phyloP scores from a whole-genome alignment of 2,113 vertebrate genomes.

The Aptenodytes patagonicus region DNA sequence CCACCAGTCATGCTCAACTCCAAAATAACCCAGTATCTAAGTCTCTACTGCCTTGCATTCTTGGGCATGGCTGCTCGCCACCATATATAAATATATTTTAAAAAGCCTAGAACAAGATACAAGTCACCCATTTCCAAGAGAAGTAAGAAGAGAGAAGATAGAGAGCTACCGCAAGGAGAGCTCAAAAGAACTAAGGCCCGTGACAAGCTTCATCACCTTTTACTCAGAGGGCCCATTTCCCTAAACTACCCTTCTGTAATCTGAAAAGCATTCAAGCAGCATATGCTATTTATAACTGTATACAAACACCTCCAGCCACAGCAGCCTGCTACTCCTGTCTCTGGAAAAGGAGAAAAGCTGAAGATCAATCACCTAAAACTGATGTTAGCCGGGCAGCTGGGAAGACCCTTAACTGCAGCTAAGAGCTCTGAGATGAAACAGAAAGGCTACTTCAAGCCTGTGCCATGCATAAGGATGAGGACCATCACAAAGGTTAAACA shows the following conservation, averaged over 20 bases:
- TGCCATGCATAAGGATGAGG: rapidly evolving
- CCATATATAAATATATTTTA: not conserved
- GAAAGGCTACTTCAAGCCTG: not conserved
- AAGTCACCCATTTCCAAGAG: not conserved
- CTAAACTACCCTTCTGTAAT: not conserved
- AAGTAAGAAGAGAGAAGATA: not conserved
- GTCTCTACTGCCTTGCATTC: not conserved
- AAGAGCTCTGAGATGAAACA: not conserved
- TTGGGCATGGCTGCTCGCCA: not conserved
- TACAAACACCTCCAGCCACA: not conserved
- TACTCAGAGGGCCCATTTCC: not conserved
- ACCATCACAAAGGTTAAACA: not conserved
- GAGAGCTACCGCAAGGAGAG: not conserved
- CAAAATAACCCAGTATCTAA: not conserved
- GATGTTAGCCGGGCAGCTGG: not conserved
- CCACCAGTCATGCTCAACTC: not conserved
- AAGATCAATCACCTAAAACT: not conserved
- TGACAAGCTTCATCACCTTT: not conserved
- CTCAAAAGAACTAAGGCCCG: not conserved
- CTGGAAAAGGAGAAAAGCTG: not conserved
- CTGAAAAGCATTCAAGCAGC: not conserved
- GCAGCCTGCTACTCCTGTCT: not conserved
- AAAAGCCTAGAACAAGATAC: not conserved
- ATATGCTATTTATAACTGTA: not conserved
- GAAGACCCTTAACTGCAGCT: not conserved